Evolutionary conservation across 1,140 invertebrate genomes (phyloP), one percentile per base, ranked within the genome.

Genomic region (Drosophila tropicalis): DNA sequence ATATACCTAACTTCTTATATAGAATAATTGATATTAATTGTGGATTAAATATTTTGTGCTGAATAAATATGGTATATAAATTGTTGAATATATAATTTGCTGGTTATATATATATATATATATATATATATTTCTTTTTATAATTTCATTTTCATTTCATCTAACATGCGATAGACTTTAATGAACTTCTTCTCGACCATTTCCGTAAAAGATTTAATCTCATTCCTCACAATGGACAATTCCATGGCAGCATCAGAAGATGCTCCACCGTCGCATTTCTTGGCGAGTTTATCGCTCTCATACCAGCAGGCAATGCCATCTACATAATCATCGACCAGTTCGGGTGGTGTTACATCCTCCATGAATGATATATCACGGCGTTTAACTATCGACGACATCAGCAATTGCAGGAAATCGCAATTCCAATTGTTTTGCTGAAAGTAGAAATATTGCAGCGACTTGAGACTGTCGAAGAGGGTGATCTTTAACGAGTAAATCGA

Each of bases 401-500:
- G 41, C 34, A 91, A 60, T 62, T 91, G 90, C 32, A 91, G 64
- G 44, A 91, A 91, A 39, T 91, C 90, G 55, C 90, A 91, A 51
- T 91, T 91, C 90, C 90, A 91, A 55, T 91, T 91, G 54, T 91
- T 91, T 70, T 90, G 81, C 72, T 91, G 86, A 76, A 91, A 91
- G 76, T 91, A 86, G 73, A 91, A 91, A 79, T 91, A 91, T 77
- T 91, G 86, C 77, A 91, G 67, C 5, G 77, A 64, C 71, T 91
- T 91, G 34, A 91, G 58, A 47, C 70, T 83, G 25, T 90, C 90
- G 63, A 91, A 91, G 47, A 91, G 56, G 3, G 79, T 90, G 71
- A 90, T 87, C 71, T 91, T 91, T 29, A 91, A 47, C 25, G 77
- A 90, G 65, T 89, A 91, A 4, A 91, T 80, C 2, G 75, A 74